Evolutionary conservation across 2,888 invertebrate genomes (phyloP).

Genomic region (Oligia strigilis): DNA sequence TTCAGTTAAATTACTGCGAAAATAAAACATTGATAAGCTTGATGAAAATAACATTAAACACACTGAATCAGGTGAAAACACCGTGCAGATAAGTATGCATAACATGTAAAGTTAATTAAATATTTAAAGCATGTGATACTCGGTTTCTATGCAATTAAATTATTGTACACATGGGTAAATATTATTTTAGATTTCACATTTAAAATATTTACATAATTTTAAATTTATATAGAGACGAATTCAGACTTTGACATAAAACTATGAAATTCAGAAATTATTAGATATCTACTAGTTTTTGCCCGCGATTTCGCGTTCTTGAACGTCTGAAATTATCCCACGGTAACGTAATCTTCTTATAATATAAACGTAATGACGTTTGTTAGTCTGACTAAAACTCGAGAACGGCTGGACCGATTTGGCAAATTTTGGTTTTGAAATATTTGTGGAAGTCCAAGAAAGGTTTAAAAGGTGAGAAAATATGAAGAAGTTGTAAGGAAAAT

Average conservation of each 20-base stretch:
- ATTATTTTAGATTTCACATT: background rate
- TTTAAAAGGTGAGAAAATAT: too few relatives aligned
- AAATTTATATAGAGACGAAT: too few relatives aligned
- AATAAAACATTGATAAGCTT: conserved; percentile 35
- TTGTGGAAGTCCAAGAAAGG: too few relatives aligned
- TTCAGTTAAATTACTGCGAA: background rate
- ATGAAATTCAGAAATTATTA: background rate
- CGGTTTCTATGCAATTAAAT: conserved; percentile 4
- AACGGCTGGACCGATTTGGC: too few relatives aligned
- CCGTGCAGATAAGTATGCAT: conserved; percentile 15
- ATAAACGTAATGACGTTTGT: too few relatives aligned
- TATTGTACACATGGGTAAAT: background rate
- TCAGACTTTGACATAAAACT: background rate
- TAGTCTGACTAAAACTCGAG: too few relatives aligned
- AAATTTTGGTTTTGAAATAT: too few relatives aligned
- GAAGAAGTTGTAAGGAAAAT: too few relatives aligned
- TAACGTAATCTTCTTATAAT: background rate
- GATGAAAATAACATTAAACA: conserved; percentile 11
- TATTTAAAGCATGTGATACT: background rate
- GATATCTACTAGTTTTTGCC: background rate
- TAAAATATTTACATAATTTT: background rate
- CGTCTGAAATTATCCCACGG: background rate
- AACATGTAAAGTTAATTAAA: conserved; percentile 8
- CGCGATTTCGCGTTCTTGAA: background rate
- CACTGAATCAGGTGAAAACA: conserved; percentile 28